These are phyloP conservation scores for Manduca sexta DNA, from an alignment of 1,140 invertebrate species.

Conservation along the genomic window DNA sequence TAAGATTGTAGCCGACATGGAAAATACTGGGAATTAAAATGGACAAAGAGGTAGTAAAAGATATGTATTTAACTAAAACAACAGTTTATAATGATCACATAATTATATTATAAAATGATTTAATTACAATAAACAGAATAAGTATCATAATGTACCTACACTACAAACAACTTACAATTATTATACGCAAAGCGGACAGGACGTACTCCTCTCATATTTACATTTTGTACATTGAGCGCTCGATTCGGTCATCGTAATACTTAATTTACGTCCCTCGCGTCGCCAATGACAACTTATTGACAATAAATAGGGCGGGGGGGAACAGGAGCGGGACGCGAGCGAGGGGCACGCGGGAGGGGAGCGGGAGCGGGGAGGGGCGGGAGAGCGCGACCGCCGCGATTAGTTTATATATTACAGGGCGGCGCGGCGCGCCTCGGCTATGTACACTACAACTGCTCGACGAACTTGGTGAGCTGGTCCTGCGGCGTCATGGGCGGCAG, in stretches of 20 bases:
- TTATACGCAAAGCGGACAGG: constrained; percentile 73
- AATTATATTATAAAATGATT: constrained; percentile 76
- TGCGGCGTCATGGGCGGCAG: constrained; percentile 87
- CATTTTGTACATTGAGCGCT: constrained; percentile 75
- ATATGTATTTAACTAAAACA: constrained; percentile 33
- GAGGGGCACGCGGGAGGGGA: constrained; percentile 14
- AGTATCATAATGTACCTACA: constrained; percentile 74
- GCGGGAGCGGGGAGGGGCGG: constrained; percentile 15
- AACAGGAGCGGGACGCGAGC: constrained; percentile 20
- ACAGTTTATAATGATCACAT: constrained; percentile 72
- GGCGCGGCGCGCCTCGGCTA: constrained; percentile 37
- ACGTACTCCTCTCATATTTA: constrained; percentile 73
- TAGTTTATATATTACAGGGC: constrained; percentile 55
- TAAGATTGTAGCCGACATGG: too few species aligned
- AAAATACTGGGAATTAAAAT: too few species aligned
- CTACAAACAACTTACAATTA: constrained; percentile 71
- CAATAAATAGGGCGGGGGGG: constrained; percentile 57
- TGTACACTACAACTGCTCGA: constrained; percentile 90
- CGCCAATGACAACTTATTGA: constrained; percentile 44
- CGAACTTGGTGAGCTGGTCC: constrained; percentile 94
- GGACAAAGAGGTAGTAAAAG: background rate
- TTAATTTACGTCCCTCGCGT: constrained; percentile 62
- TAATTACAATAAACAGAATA: constrained; percentile 76
- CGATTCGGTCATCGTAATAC: constrained; percentile 66
- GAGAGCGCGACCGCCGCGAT: constrained; percentile 26